These are phyloP conservation scores for Trichomalopsis sarcophagae DNA, from an alignment of 1,140 invertebrate genomes.

Conservation along the genomic window DNA sequence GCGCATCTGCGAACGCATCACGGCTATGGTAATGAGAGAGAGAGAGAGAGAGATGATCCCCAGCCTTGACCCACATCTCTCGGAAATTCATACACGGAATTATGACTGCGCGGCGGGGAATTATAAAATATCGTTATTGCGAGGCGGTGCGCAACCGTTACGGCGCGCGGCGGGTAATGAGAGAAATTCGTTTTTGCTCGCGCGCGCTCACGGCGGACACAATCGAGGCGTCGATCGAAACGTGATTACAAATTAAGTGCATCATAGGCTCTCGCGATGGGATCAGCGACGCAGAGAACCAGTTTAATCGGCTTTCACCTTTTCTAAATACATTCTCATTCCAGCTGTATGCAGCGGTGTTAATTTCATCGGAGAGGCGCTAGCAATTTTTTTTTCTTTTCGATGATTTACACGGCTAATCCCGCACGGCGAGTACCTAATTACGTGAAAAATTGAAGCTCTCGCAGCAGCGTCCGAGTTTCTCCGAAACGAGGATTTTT, in stretches of 20 bases:
- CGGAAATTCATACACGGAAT: background rate
- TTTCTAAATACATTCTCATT: slow-evolving; percentile 44
- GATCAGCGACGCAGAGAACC: background rate
- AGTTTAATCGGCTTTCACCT: slow-evolving; percentile 42
- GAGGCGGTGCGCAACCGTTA: too few species aligned
- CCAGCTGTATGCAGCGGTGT: slow-evolving; percentile 1
- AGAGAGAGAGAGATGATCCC: background rate
- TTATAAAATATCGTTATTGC: background rate
- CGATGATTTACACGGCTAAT: too few species aligned
- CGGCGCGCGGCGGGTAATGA: background rate
- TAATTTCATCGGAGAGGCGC: background rate
- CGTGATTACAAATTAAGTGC: slow-evolving; percentile 9
- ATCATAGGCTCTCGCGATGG: background rate
- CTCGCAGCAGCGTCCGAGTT: too few species aligned
- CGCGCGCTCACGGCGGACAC: too few species aligned
- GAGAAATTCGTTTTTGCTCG: background rate
- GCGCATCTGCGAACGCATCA: too few species aligned
- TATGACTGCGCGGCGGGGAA: background rate
- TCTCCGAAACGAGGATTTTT: too few species aligned
- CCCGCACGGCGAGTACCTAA: too few species aligned
- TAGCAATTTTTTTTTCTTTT: background rate
- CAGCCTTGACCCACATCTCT: background rate
- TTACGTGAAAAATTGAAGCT: too few species aligned
- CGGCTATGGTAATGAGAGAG: background rate
- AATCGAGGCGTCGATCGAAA: background rate